A percentile compares a stretch with the other conserved stretches of the same genome.
Evolutionary conservation across 2,888 invertebrate genomes (phyloP).

Genomic region (Onchidella celtica): DNA sequence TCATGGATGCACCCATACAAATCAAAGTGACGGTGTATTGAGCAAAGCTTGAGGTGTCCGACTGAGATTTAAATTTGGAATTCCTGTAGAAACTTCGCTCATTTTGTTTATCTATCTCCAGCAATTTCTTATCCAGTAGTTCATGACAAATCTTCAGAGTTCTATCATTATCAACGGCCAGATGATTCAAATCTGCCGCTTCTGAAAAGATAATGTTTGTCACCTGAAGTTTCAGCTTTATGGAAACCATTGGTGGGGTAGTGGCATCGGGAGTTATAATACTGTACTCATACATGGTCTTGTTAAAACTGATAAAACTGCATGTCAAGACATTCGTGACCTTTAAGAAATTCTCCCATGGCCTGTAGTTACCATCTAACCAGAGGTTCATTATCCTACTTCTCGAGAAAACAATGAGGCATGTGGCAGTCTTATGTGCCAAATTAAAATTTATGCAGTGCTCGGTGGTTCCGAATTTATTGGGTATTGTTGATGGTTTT

Average conservation of each 20-base stretch:
- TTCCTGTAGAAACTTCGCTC: too few species aligned
- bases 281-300: background rate
- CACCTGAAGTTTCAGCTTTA: background rate
- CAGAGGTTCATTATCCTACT: too few species aligned
- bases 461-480: too few species aligned
- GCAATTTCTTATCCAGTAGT: background rate
- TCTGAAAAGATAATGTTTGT: background rate
- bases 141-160: conserved; percentile 8
- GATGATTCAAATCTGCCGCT: background rate
- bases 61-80: too few species aligned
- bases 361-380: too few species aligned
- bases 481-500: too few species aligned
- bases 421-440: too few species aligned
- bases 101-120: too few species aligned
- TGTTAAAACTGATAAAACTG: background rate
- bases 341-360: conserved; percentile 7
- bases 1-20: conserved; percentile 23
- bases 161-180: background rate
- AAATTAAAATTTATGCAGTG: too few species aligned
- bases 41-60: too few species aligned
- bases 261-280: background rate
- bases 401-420: too few species aligned
- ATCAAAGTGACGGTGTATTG: too few species aligned
- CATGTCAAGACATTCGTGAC: background rate
- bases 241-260: background rate